Base-by-base conservation (phyloP, 2,113 vertebrate genomes). In the Scortum barcoo region DNA sequence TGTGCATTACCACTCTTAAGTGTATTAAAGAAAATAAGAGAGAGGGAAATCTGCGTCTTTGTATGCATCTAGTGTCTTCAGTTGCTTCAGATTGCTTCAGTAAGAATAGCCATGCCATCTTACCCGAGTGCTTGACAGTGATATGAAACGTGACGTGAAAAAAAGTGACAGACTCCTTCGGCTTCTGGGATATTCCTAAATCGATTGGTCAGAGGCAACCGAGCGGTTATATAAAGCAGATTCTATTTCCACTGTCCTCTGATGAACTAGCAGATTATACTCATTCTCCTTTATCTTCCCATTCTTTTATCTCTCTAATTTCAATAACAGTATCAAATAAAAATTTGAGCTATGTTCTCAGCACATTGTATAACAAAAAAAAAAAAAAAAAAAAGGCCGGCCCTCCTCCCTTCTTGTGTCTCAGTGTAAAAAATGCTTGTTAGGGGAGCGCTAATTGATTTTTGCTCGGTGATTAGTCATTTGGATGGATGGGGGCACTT, bases 401-500 rank as follows among this genome's bases (percentile, higher is more conserved):
- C 80, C 56, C 33, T 16, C 66, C 24, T 73, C 62, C 13, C 0
- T 66, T 78, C 60, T 75, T 76, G 67, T 68, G 63, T 60, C 62
- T 0, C 33, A 46, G 78, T 90, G 80, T 92, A 81, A 89, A 89
- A 87, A 78, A 61, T 44, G 60, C 88, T 88, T 84, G 81, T 91
- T 89, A 85, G 74, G 28, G 46, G 38, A 66, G 53, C 44, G 19
- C 67, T 91, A 91, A 93, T 93, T 93, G 89, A 92, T 92, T 92
- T 89, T 63, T 77, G 76, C 84, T 38, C 13, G 46, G 84, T 54
- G 80, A 89, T 92, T 83, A 81, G 83, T 92, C 91, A 91, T 88
- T 72, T 62, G 78, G 89, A 88, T 84, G 65, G 85, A 91, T 87
- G 57, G 76, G 77, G 79, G 48, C 74, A 84, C 81, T 63, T 86